A percentile compares a stretch with the other conserved stretches of the same genome.
Evolutionary conservation across 2,888 invertebrate species (phyloP).

Genomic region (Chouioia cunea): DNA sequence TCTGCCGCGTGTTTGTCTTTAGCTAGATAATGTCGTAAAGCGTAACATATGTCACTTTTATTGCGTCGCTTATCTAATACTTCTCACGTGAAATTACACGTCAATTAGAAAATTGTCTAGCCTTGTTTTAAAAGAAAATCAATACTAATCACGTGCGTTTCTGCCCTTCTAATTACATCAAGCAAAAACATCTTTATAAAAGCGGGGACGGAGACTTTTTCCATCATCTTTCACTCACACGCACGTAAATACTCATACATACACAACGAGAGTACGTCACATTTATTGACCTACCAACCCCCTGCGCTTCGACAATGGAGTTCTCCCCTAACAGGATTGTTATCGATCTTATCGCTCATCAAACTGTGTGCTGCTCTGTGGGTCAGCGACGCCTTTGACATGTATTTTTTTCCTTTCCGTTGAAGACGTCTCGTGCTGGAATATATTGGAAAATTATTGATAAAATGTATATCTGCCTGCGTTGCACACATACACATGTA

Average conservation of each 20-base stretch:
- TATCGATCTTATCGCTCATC: conserved; percentile 44
- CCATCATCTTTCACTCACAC: neutral
- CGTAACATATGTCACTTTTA: conserved; percentile 37
- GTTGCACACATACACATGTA: neutral
- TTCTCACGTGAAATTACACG: conserved; percentile 6
- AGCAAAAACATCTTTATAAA: conserved; percentile 1
- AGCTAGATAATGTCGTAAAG: conserved; percentile 18
- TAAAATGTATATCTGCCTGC: conserved; percentile 26
- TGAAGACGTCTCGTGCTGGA: neutral
- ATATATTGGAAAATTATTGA: conserved; percentile 20
- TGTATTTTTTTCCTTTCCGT: conserved; percentile 19
- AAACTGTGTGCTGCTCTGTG: conserved; percentile 21
- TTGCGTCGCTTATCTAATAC: neutral
- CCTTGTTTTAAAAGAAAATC: neutral
- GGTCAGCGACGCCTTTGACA: conserved; percentile 24
- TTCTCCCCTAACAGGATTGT: conserved; percentile 40
- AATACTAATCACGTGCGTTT: neutral
- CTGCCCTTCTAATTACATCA: conserved; percentile 5
- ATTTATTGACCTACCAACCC: conserved; percentile 29
- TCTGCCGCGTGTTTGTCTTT: conserved; percentile 28
- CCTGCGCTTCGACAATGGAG: conserved; percentile 11
- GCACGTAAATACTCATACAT: too few relatives aligned
- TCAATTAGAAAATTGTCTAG: neutral
- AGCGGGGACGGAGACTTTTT: neutral
- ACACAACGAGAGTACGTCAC: conserved; percentile 15